Conservation (phyloP, 2,888 invertebrate genomes). For the Endotricha flammealis region DNA sequence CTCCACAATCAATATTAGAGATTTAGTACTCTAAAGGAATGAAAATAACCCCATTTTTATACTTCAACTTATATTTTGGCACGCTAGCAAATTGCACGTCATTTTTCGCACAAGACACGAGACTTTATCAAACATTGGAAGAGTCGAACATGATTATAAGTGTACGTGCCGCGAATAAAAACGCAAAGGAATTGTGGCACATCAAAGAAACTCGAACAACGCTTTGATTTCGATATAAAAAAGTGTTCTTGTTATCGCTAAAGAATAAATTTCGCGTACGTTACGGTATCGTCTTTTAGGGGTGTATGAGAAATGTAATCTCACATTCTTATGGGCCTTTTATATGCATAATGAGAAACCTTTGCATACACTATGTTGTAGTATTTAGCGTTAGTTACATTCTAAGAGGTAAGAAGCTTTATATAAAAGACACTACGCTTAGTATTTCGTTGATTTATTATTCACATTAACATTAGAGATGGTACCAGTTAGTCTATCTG, state of each 20-base stretch:
- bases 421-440: too few relatives aligned
- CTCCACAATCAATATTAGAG: not conserved
- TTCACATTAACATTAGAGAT: too few relatives aligned
- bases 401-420: too few relatives aligned
- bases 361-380: too few relatives aligned
- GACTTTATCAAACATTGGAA: constrained; percentile 72
- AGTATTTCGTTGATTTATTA: too few relatives aligned
- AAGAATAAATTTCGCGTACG: constrained; percentile 20
- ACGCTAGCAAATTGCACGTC: constrained; percentile 46
- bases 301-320: constrained; percentile 7
- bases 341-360: constrained; percentile 6
- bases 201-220: constrained; percentile 62
- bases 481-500: too few relatives aligned
- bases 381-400: too few relatives aligned
- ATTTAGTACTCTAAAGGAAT: constrained; percentile 18
- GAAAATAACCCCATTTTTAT: constrained; percentile 26
- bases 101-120: constrained; percentile 60
- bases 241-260: constrained; percentile 63
- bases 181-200: constrained; percentile 54
- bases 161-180: constrained; percentile 66
- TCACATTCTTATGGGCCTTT: constrained; percentile 6
- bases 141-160: constrained; percentile 74
- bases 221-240: constrained; percentile 66
- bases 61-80: constrained; percentile 37
- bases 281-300: constrained; percentile 5